Evolutionary conservation across 2,113 vertebrate species (phyloP).

Genomic region (human (Homo sapiens)): GRCh38 chr1:94891001-94891500

Average conservation of each 20-base stretch:
- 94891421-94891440: neutral
- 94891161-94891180: conserved; percentile 86
- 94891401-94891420: neutral
- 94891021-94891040: neutral
- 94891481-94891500: neutral
- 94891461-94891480: neutral
- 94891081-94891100: neutral
- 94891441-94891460: neutral
- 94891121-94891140: conserved; percentile 85
- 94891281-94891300: neutral
- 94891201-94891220: conserved; percentile 77
- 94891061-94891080: neutral
- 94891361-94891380: neutral
- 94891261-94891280: conserved; percentile 84
- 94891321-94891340: neutral
- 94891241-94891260: conserved; percentile 86
- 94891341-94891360: neutral
- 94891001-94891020: neutral
- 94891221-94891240: conserved; percentile 78
- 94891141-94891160: conserved; percentile 85
- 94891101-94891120: neutral
- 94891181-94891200: conserved; percentile 80
- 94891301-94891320: neutral
- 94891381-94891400: neutral
- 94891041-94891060: neutral